phyloP scores from a whole-genome alignment of 2,113 vertebrate species.

The Archocentrus centrarchus region DNA sequence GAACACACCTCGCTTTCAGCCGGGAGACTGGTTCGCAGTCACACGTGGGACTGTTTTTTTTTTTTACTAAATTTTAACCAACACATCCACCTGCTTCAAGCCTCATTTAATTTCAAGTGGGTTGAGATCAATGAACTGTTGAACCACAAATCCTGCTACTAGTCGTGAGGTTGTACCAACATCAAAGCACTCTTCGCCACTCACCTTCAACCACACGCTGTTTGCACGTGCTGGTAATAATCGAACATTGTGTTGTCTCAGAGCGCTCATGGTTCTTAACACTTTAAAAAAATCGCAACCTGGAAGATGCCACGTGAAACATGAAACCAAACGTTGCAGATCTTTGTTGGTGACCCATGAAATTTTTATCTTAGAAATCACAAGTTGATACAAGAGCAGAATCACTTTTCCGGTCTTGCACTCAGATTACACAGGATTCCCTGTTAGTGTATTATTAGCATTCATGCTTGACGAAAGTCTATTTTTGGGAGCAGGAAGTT shows the following conservation, averaged over 20 bases:
- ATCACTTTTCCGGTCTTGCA: not conserved
- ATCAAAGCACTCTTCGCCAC: not conserved
- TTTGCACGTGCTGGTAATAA: not conserved
- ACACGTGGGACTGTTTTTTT: too few species aligned
- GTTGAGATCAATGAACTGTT: fast-evolving
- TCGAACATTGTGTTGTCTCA: too few species aligned
- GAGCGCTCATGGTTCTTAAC: not conserved
- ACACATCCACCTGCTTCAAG: not conserved
- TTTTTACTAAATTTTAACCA: not conserved
- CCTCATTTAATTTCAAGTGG: not conserved
- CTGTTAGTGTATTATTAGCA: not conserved
- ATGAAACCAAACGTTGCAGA: too few species aligned
- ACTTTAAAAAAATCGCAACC: too few species aligned
- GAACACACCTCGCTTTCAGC: not conserved
- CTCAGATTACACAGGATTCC: not conserved
- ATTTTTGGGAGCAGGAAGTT: not conserved
- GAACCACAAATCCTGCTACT: fast-evolving
- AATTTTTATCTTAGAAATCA: not conserved
- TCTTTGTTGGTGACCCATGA: not conserved
- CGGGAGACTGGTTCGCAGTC: not conserved
- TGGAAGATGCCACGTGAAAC: too few species aligned
- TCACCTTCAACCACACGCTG: not conserved
- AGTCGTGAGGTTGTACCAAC: not conserved
- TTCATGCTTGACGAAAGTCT: not conserved
- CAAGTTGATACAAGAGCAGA: not conserved